Base-by-base conservation (phyloP, 2,888 invertebrate genomes). In the Labia minor region DNA sequence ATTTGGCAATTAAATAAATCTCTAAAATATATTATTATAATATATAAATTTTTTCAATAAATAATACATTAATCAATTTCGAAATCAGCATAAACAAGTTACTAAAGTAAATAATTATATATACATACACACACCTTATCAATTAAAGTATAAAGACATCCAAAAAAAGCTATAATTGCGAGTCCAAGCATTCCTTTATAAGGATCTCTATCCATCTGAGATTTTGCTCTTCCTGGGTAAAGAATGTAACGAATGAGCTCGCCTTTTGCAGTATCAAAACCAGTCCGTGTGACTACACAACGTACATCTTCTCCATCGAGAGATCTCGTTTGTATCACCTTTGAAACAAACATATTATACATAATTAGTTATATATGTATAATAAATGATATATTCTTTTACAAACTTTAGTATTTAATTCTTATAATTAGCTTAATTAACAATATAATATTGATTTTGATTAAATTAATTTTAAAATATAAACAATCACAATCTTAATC, bases 141-240 rank as follows among this genome's bases (percentile, higher is more conserved):
- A 14, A 80, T 73, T 20, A 82, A 75, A 10, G 83, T 83, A 75
- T 83, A 84, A 49, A 76, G 72, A 71, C 84, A 81, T 10, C 85
- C 85, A 65, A 78, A 72, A 11, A 74, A 69, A 49, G 83, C 81
- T 61, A 85, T 78, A 21, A 73, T 68, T 1, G 80, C 79, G 62
- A 85, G 75, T 37, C 80, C 76, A 61, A 77, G 77, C 18, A 83
- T 77, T 74, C 82, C 82, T 70, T 76, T 76, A 73, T 77, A 75
- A 49, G 81, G 78, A 70, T 83, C 82, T 66, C 75, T 75, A 70
- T 81, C 79, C 72, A 83, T 82, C 72, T 80, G 80, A 75, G 82
- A 82, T 71, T 81, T 81, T 19, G 82, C 78, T 11, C 82, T 82
- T 71, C 82, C 81, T 1, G 83, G 83, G 71, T 78, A 83, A 70